Evolutionary conservation across 2,888 invertebrate genomes (phyloP), one percentile per base, ranked within the genome.

Genomic region (Unio pictorum): DNA sequence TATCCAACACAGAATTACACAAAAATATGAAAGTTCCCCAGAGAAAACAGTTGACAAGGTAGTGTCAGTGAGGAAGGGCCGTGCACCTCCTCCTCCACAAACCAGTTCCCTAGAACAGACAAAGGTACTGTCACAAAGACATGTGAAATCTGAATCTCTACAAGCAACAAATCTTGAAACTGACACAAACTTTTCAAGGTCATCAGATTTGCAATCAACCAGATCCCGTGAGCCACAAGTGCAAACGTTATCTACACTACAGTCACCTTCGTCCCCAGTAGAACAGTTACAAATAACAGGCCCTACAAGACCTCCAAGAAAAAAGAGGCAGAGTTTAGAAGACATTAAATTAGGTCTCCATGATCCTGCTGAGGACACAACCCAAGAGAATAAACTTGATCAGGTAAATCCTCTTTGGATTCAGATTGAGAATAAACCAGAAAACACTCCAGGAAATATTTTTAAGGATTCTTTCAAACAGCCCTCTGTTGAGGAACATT

Each of bases 281-380:
- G 68, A 64, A 34, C 69, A 66, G 45, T 61, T 66, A 54, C 65
- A 64, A 62, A 61, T 66, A 28, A 60, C 69, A 57, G 63, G 67
- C 30, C 80, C 80, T 17, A 72, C 64, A 58, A 69, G 76, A 63
- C 78, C 80, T 59, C 78, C 77, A 15, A 68, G 80, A 61, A 73
- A 73, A 34, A 78, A 73, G 67, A 76, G 72, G 62, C 71, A 76
- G 67, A 66, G 64, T 59, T 60, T 60, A 59, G 73, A 74, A 66
- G 72, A 73, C 30, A 73, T 74, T 56, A 72, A 69, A 54, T 75
- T 75, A 55, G 74, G 74, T 58, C 58, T 78, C 45, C 74, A 74
- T 74, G 69, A 70, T 30, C 11, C 11, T 45, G 45, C 45, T 45
- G 45, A 45, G 45, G 11, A 45, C 45, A 45, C 45, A 45, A 45